Evolutionary conservation across 2,888 invertebrate genomes (phyloP).

Genomic region (Danaus chrysippus): DNA sequence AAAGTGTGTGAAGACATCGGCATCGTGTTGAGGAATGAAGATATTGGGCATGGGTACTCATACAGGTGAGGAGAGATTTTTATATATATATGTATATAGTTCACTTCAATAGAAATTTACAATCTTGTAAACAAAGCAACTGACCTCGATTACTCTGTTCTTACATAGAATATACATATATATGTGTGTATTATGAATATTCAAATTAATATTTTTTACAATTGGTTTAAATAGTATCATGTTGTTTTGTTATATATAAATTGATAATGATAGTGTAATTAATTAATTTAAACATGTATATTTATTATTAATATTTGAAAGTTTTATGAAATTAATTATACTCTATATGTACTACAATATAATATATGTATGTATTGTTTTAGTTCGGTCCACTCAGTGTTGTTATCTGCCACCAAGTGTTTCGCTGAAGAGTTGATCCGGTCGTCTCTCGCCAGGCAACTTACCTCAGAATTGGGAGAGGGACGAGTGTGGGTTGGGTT

Average conservation of each 20-base stretch:
- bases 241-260: no score
- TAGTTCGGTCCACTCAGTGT: slow-evolving; percentile 70
- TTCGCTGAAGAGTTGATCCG: slow-evolving; percentile 73
- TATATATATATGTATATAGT: no score
- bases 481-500: slow-evolving; percentile 55
- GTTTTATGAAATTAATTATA: not conserved
- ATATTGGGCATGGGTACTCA: slow-evolving; percentile 61
- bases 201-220: no score
- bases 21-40: slow-evolving; percentile 63
- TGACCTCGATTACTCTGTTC: no score
- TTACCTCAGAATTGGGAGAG: slow-evolving; percentile 64
- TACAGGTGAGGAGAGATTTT: slow-evolving; percentile 73
- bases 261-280: no score
- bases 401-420: slow-evolving; percentile 71
- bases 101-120: no score
- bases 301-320: no score
- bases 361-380: not conserved
- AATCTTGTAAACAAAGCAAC: no score
- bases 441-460: slow-evolving; percentile 50
- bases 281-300: no score
- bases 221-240: no score
- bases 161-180: no score
- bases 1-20: slow-evolving; percentile 62
- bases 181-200: no score
- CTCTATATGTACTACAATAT: not conserved